Base-by-base conservation (phyloP, 2,797 vertebrate species). In the Falco peregrinus region DNA sequence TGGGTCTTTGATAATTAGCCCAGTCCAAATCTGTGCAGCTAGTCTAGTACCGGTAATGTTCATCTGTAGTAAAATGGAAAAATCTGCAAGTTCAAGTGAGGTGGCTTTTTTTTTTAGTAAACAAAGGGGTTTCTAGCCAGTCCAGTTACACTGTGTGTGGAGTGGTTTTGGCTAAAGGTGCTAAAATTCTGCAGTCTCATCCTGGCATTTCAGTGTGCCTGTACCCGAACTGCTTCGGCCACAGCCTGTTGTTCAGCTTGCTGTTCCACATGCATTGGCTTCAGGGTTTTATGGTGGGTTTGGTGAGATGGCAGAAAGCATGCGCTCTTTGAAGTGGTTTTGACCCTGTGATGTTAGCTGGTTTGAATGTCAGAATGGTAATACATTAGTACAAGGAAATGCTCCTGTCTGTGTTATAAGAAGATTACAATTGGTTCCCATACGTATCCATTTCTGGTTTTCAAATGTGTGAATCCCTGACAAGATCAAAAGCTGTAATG, bases 271-370 rank as follows among this genome's bases (percentile, higher is more conserved):
- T 59, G 31, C 45, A 5, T 5, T 41, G 12, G 18, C 80, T 33
- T 33, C 33, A 9, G 64, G 39, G 80, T 45, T 68, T 53, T 26
- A 4, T 60, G 50, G 14, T 37, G 33, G 9, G 4, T 60, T 80
- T 0, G 0, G 7, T 73, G 78, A 48, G 28, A 43, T 1, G 5
- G 26, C 65, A 84, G 35, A 60, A 81, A 41, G 43, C 11, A 5
- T 2, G 7, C 41, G 14, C 5, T 9, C 24, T 87, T 59, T 11
- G 43, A 59, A 61, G 48, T 80, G 22, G 5, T 47, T 76, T 84
- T 90, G 33, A 51, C 31, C 33, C n/a, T 77, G 16, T 41, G n/a
- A 28, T 3, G 4, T 48, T 54, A 43, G 9, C 41, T 71, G n/a
- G 10, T 76, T 16, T 31, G 17, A 37, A 22, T 19, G 6, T 43